phyloP scores from a whole-genome alignment of 1,140 invertebrate genomes.

The Drosophila mauritiana region DNA sequence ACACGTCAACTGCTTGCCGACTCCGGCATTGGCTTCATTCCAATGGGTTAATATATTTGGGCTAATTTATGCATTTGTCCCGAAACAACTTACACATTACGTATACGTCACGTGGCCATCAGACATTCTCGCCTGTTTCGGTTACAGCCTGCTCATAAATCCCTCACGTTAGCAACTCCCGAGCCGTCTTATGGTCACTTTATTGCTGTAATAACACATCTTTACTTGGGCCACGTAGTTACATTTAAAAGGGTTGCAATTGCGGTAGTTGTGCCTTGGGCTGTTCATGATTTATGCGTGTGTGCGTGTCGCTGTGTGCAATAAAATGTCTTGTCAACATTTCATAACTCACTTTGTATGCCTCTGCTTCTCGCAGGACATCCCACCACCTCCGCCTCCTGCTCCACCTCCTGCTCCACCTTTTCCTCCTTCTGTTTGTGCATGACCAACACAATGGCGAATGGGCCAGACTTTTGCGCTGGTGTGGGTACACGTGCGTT shows the following conservation, averaged over 20 bases:
- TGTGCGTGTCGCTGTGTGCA: constrained; percentile 49
- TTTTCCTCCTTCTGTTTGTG: constrained; percentile 52
- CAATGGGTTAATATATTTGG: constrained; percentile 4
- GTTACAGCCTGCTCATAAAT: constrained; percentile 21
- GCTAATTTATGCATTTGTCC: constrained; percentile 39
- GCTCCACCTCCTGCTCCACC: background rate
- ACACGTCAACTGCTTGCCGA: constrained; percentile 39
- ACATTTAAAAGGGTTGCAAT: constrained; percentile 59
- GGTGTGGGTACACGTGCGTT: background rate
- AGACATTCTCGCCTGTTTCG: constrained; percentile 22
- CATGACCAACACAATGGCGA: constrained; percentile 68
- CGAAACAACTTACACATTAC: constrained; percentile 22
- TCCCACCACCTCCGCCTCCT: background rate
- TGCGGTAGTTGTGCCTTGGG: constrained; percentile 40
- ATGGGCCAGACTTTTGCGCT: constrained; percentile 43
- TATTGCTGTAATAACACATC: constrained; percentile 75
- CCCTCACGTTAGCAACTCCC: constrained; percentile 29
- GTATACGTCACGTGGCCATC: constrained; percentile 29
- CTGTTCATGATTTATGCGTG: constrained; percentile 49
- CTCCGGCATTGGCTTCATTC: background rate
- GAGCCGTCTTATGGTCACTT: constrained; percentile 55
- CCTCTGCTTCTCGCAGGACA: constrained; percentile 12
- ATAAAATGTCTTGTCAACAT: constrained; percentile 83
- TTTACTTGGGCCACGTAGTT: constrained; percentile 52
- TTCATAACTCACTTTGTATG: constrained; percentile 79